Evolutionary conservation across 1,140 invertebrate species (phyloP), one percentile per base, ranked within the genome.

Genomic region (Drosophila kepulauana): DNA sequence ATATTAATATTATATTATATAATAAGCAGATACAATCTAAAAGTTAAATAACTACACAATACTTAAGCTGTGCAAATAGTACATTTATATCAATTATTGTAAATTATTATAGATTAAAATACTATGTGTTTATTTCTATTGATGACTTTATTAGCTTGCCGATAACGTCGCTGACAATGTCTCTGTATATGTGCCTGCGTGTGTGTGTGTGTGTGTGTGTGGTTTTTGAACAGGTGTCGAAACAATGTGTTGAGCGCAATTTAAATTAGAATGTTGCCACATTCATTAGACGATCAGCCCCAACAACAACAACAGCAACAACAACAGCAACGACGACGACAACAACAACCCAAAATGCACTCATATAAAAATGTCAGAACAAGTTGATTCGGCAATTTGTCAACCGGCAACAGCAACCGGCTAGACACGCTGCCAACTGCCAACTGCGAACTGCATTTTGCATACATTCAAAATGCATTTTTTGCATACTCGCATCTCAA

Each of bases 201-300:
- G 7, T 38, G 4, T 41, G 13, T 45, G 52, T 41, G 33, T 30
- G 33, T 11, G 57, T 54, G 30, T 56, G 30, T 57, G 46, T 49
- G 48, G 52, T 35, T 56, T 20, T 68, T 69, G 75, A 70, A 69
- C 84, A 78, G 84, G 84, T 88, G 84, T 89, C 85, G 84, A 88
- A 88, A 88, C 85, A 88, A 88, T 88, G 85, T 88, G 72, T 84
- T 78, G 77, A 69, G 77, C 74, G 74, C 84, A 87, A 82, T 87
- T 88, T 78, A 81, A 79, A 87, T 87, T 87, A 87, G 82, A 87
- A 87, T 87, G 82, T 87, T 87, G 82, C 84, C 84, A 88, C 82
- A 87, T 87, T 82, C 78, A 78, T 76, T 79, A 75, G 65, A 74
- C 73, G 74, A 61, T 66, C 48, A 64, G 62, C 84, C 84, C 82